Evolutionary conservation across 1,140 invertebrate species (phyloP).

Genomic region (Neuroterus valhalla): DNA sequence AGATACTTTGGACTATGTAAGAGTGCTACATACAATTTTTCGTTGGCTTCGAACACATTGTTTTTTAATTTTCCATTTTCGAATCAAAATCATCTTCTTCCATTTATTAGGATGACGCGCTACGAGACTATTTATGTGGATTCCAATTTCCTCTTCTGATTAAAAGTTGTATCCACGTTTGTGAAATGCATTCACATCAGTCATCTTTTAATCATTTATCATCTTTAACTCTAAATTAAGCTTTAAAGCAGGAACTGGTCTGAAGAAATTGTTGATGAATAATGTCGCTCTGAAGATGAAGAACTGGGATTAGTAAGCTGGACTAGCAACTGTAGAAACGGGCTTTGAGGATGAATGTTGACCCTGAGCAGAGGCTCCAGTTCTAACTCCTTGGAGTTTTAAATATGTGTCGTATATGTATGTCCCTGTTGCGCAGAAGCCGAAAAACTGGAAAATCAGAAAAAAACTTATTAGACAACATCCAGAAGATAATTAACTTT

Average conservation of each 20-base stretch:
- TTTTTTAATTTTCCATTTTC: too few relatives aligned
- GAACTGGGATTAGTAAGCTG: conserved; percentile 69
- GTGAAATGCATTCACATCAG: too few relatives aligned
- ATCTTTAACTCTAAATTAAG: neutral
- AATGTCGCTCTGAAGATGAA: neutral
- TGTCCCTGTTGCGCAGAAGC: conserved; percentile 84
- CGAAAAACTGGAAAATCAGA: conserved; percentile 81
- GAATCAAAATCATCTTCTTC: too few relatives aligned
- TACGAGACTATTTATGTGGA: too few relatives aligned
- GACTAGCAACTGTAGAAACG: conserved; percentile 76
- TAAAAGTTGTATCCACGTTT: too few relatives aligned
- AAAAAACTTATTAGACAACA: neutral
- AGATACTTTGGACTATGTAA: too few relatives aligned
- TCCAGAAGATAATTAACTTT: too few relatives aligned
- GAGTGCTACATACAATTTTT: too few relatives aligned
- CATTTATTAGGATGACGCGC: too few relatives aligned
- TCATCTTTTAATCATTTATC: too few relatives aligned
- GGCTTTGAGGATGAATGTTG: conserved; percentile 80
- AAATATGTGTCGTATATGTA: conserved; percentile 87
- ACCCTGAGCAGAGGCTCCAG: conserved; percentile 84
- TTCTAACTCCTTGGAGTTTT: conserved; percentile 81
- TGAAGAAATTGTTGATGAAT: neutral
- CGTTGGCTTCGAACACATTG: too few relatives aligned
- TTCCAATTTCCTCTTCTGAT: too few relatives aligned
- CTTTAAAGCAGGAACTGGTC: neutral